Evolutionary conservation across 2,797 vertebrate species (phyloP), one percentile per base, ranked within the genome.

Genomic region (Tapera naevia): DNA sequence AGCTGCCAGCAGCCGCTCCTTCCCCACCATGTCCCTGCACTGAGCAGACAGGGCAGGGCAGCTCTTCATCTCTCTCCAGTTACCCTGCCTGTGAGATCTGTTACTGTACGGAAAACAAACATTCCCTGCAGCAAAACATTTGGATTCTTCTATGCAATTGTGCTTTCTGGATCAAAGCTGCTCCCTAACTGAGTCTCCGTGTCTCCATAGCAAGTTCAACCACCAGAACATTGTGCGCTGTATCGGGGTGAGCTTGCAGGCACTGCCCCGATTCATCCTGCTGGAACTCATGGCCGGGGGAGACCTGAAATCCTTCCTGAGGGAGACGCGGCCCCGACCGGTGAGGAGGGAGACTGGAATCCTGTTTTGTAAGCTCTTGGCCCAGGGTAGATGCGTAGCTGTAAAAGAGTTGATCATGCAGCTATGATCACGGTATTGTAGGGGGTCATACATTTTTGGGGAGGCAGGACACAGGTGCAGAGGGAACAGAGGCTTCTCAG

Each of bases 221-320:
- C 99, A 99, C 97, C 99, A 99, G 98, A 99, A 99, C 96, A 99
- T 99, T 1, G 99, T 99, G 90, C 98, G 99, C 19, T 99, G 99
- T 21, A 98, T 99, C 0, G 99, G 99, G 14, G 99, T 99, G 95
- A 99, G 99, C 85, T 98, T 99, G 89, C 99, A 99, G 94, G 98
- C 99, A 13, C 98, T 99, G 96, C 99, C 99, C 46, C 98, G 99
- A 53, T 99, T 99, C 92, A 99, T 99, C 96, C 98, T 99, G 93
- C 98, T 99, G 92, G 99, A 99, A 96, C 98, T 99, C 70, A 99
- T 99, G 99, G 97, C 99, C 5, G 99, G 99, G 57, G 99, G 99
- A 92, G 99, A 99, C 96, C 98, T 99, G 78, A 99, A 99, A 94
- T 98, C 98, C 2, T 99, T 99, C 97, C 98, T 99, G 81, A 98